phyloP scores from a whole-genome alignment of 2,113 vertebrate genomes.

The Potamarius usumacintae region DNA sequence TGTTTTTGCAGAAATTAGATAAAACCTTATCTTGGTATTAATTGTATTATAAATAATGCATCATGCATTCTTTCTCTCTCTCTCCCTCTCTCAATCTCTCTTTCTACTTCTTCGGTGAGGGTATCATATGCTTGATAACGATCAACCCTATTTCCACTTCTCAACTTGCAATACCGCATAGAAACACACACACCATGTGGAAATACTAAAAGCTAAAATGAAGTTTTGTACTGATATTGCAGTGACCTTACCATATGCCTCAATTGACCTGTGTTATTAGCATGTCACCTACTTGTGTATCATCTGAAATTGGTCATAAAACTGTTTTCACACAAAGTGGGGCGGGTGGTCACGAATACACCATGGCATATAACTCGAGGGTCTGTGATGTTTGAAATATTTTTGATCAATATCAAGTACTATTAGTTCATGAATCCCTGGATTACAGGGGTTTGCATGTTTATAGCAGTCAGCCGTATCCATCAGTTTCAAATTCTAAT shows the following conservation, averaged over 20 bases:
- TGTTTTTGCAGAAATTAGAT: not conserved
- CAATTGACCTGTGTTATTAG: not conserved
- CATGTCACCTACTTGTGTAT: not conserved
- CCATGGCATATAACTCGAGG: not conserved
- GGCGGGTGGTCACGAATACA: not conserved
- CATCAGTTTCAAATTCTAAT: not conserved
- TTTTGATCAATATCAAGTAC: not conserved
- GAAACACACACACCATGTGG: constrained; percentile 1
- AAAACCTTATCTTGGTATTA: not conserved
- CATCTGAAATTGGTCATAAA: not conserved
- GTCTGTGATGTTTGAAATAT: not conserved
- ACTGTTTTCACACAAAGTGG: not conserved
- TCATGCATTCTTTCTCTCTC: not conserved
- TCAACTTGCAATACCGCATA: constrained; percentile 43
- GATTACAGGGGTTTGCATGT: not conserved
- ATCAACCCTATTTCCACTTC: constrained; percentile 48
- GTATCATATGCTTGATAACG: constrained; percentile 54
- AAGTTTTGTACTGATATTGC: not conserved
- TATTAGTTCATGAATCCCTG: not conserved
- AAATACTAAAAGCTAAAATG: not conserved
- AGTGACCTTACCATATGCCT: not conserved
- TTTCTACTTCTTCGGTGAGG: constrained; percentile 25
- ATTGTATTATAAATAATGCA: constrained; percentile 5
- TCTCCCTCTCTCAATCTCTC: constrained; percentile 11
- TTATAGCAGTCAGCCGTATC: not conserved